Percentiles rank a stretch among this genome's conserved stretches.
Conservation (phyloP, 2,797 vertebrate genomes). For the Syngnathus acus region DNA sequence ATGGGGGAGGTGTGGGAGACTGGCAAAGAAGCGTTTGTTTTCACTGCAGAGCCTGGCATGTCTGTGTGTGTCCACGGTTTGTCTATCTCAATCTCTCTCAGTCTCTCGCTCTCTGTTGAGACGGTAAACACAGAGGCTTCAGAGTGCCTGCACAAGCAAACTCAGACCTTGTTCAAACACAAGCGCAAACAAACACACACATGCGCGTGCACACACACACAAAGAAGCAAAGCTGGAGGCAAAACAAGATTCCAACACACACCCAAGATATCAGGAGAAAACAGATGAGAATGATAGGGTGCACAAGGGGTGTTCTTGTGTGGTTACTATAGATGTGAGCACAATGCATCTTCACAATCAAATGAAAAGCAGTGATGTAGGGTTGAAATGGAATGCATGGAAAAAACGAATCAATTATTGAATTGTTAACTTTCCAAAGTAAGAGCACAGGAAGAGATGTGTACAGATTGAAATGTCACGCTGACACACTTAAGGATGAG, state of each 20-base stretch:
- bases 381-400: conserved; percentile 1
- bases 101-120: conserved; percentile 40
- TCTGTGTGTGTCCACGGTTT: conserved; percentile 46
- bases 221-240: conserved; percentile 22
- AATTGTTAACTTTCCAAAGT: conserved; percentile 26
- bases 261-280: conserved; percentile 30
- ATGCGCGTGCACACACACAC: conserved; percentile 6
- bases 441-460: conserved; percentile 15
- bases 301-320: conserved; percentile 7
- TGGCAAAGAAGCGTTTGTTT: conserved; percentile 55
- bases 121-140: conserved; percentile 61
- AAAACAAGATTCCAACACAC: conserved; percentile 25
- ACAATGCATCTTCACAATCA: conserved; percentile 29
- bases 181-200: conserved; percentile 20
- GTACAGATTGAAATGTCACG: conserved; percentile 52
- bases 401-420: not conserved
- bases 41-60: conserved; percentile 48
- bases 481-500: conserved; percentile 43
- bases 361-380: conserved; percentile 35
- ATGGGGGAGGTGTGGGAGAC: conserved; percentile 30
- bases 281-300: conserved; percentile 27
- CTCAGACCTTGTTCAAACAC: conserved; percentile 46
- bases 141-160: conserved; percentile 49
- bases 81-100: conserved; percentile 40
- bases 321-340: not conserved